These are phyloP conservation scores for Macrophya annulata DNA, from an alignment of 2,888 invertebrate species.

Conservation along the genomic window DNA sequence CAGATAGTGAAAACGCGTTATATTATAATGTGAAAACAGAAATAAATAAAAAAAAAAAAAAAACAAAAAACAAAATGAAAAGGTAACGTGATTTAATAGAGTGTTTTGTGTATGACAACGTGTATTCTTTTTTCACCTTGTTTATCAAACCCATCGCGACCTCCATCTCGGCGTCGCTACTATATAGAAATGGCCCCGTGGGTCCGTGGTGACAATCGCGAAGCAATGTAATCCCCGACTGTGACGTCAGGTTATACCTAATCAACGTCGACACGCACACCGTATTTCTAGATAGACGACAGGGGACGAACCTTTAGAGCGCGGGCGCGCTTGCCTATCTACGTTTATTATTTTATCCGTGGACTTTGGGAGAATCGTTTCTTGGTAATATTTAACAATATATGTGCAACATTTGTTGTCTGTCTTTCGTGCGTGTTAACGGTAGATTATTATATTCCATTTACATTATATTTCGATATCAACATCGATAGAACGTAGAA, in stretches of 20 bases:
- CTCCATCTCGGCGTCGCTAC: slow-evolving; percentile 15
- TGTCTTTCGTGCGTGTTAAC: background rate
- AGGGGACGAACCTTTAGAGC: background rate
- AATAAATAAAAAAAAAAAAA: background rate
- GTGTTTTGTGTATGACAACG: background rate
- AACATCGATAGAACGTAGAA: background rate
- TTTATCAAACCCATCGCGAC: slow-evolving; percentile 1
- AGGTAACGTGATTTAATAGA: background rate
- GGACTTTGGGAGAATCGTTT: slow-evolving; percentile 8
- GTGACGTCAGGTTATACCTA: slow-evolving; percentile 47
- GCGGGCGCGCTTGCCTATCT: slow-evolving; percentile 35
- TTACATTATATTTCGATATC: background rate
- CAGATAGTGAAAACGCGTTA: background rate
- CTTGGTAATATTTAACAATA: background rate
- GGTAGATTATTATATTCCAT: background rate
- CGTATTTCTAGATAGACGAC: slow-evolving; percentile 34
- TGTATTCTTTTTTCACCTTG: slow-evolving; percentile 1
- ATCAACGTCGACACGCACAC: slow-evolving; percentile 29
- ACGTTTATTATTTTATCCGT: slow-evolving; percentile 35
- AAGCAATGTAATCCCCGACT: slow-evolving; percentile 60
- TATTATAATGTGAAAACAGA: background rate
- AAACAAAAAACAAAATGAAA: background rate
- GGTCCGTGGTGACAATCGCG: slow-evolving; percentile 71
- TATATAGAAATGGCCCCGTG: background rate
- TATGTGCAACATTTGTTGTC: background rate